phyloP scores from a whole-genome alignment of 2,888 invertebrate genomes.

The Stenichneumon culpator region DNA sequence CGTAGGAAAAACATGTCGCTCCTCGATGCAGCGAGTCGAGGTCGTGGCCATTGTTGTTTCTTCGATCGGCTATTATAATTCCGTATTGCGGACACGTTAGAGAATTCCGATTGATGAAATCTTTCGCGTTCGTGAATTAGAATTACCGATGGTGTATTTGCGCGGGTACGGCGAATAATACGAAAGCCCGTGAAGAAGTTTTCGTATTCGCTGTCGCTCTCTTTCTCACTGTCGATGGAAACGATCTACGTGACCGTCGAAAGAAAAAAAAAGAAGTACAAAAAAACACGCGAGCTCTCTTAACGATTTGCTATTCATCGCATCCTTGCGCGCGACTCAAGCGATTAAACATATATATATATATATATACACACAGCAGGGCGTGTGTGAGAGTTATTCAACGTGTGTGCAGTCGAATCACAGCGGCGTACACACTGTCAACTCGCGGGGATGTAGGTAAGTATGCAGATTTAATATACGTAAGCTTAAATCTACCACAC shows the following conservation, averaged over 20 bases:
- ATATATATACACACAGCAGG: slow-evolving; percentile 8
- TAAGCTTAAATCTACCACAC: not conserved
- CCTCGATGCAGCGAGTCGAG: slow-evolving; percentile 11
- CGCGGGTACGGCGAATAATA: slow-evolving; percentile 10
- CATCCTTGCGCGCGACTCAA: slow-evolving; percentile 54
- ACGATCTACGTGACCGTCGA: slow-evolving; percentile 70
- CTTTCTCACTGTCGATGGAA: slow-evolving; percentile 40
- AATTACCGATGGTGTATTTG: slow-evolving; percentile 63
- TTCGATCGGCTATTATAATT: slow-evolving; percentile 44
- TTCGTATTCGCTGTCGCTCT: slow-evolving; percentile 18
- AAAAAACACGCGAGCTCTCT: slow-evolving; percentile 21
- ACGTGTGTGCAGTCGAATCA: not conserved
- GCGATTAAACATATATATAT: slow-evolving; percentile 54
- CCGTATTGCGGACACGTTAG: slow-evolving; percentile 65
- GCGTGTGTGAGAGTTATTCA: not conserved
- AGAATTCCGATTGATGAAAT: slow-evolving; percentile 69
- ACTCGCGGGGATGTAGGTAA: not conserved
- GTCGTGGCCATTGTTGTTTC: slow-evolving; percentile 30
- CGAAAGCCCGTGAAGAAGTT: slow-evolving; percentile 11
- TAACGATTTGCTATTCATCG: slow-evolving; percentile 69
- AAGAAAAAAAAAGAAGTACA: not conserved
- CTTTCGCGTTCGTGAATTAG: slow-evolving; percentile 68
- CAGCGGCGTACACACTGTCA: not conserved
- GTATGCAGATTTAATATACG: slow-evolving; percentile 44
- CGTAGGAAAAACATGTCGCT: slow-evolving; percentile 26